Percentiles rank a stretch among this genome's conserved stretches.
Evolutionary conservation across 1,140 invertebrate genomes (phyloP).

Genomic region (Drosophila subobscura): DNA sequence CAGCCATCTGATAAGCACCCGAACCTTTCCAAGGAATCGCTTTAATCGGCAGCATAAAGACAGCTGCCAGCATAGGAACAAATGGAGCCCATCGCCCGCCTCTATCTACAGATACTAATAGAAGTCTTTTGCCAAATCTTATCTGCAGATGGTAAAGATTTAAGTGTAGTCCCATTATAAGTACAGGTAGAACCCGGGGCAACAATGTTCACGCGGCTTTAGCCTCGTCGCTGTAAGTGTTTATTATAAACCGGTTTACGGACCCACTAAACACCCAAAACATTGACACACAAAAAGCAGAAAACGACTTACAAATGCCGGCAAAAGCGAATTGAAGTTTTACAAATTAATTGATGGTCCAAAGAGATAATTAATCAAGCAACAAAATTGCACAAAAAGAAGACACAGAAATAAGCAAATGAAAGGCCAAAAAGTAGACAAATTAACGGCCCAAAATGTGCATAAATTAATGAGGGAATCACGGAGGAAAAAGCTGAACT

Average conservation of each 20-base stretch:
- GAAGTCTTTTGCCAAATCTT: constrained; percentile 1
- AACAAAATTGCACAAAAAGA: neutral
- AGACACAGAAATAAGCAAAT: neutral
- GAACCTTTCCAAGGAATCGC: neutral
- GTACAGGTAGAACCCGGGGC: constrained; percentile 2
- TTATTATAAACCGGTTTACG: constrained; percentile 28
- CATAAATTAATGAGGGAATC: neutral
- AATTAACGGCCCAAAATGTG: constrained; percentile 4
- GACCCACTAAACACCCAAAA: neutral
- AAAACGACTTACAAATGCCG: constrained; percentile 10
- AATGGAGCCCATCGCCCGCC: constrained; percentile 7
- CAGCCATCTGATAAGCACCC: constrained; percentile 31
- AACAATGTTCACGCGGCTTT: neutral
- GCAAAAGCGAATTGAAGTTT: constrained; percentile 13
- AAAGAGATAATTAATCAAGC: constrained; percentile 32
- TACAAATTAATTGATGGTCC: neutral
- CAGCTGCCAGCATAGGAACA: constrained; percentile 28
- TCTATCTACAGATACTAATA: neutral
- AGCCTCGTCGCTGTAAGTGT: constrained; percentile 17
- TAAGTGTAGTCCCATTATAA: constrained; percentile 37
- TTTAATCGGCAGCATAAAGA: constrained; percentile 41
- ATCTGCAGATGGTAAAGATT: constrained; percentile 24
- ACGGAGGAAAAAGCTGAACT: neutral
- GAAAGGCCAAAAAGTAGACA: constrained; percentile 7
- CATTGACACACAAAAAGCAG: constrained; percentile 59